Base-by-base conservation (phyloP, 2,888 invertebrate species). In the Euspilapteryx auroguttella region DNA sequence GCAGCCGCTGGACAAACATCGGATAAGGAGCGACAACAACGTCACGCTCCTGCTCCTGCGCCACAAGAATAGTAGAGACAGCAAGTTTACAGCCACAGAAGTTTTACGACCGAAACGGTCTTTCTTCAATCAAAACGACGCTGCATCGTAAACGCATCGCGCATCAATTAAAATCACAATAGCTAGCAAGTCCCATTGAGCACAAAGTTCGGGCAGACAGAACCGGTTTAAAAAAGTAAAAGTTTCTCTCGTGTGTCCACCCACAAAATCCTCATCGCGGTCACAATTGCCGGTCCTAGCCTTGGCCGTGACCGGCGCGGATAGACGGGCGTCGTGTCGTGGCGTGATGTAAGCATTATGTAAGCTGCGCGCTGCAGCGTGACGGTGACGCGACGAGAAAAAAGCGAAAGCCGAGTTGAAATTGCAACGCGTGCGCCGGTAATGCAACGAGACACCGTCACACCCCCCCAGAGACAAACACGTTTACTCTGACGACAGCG, bases 201-300 rank as follows among this genome's bases (percentile, higher is more conserved):
- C 47, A 47, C 51, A 53, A 58, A 66, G 68, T 63, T 64, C 57
- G 54, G 44, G 36, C 30, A n/a, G n/a, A n/a, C 32, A 38, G 35
- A 53, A 68, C 71, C 66, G 61, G 68, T 71, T 66, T 54, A 61
- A 66, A 68, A 73, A n/a, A n/a, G 73, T 69, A 68, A 75, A 69
- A 71, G 71, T 68, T 25, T 25, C 47, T 45, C 52, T 55, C 57
- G 53, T 61, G 55, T 59, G 62, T 66, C 69, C 65, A 66, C 68
- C 71, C 66, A 68, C 66, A 59, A 61, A 69, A 66, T 66, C 66
- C 68, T 71, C 66, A 69, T 66, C 68, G 61, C 64, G 49, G 51
- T 45, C 53, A 57, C 66, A 63, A 69, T 69, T 68, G 68, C 53
- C 56, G 54, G 46, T 55, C 14, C 52, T 59, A 71, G 68, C 73